phyloP scores from a whole-genome alignment of 2,113 vertebrate genomes.

The Lasiurus borealis region DNA sequence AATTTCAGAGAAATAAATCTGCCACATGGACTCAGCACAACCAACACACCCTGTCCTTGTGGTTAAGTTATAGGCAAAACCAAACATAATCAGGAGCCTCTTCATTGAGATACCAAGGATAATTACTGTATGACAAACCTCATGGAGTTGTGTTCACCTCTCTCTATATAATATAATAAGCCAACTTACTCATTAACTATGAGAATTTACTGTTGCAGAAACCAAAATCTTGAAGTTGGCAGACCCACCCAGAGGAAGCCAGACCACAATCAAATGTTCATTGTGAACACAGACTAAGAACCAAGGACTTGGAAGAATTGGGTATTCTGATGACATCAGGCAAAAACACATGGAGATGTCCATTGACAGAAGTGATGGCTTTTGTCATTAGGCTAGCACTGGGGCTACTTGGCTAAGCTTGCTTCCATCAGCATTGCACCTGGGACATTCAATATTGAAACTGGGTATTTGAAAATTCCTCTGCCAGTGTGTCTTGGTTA shows the following conservation, averaged over 20 bases:
- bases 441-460: neutral
- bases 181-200: neutral
- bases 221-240: neutral
- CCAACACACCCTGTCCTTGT: neutral
- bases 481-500: neutral
- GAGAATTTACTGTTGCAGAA: neutral
- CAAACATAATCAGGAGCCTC: neutral
- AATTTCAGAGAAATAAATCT: conserved; percentile 43
- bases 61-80: neutral
- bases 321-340: neutral
- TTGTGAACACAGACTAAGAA: neutral
- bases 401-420: neutral
- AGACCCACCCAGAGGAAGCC: neutral
- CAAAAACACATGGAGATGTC: neutral
- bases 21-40: neutral
- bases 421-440: fast-evolving
- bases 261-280: neutral
- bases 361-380: fast-evolving
- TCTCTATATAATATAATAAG: neutral
- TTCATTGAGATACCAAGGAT: neutral
- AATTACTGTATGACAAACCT: fast-evolving
- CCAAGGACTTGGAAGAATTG: neutral
- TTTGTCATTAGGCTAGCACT: neutral
- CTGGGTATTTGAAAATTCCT: fast-evolving
- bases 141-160: neutral